phyloP scores from a whole-genome alignment of 1,140 invertebrate genomes.

The Drosophila tristis region DNA sequence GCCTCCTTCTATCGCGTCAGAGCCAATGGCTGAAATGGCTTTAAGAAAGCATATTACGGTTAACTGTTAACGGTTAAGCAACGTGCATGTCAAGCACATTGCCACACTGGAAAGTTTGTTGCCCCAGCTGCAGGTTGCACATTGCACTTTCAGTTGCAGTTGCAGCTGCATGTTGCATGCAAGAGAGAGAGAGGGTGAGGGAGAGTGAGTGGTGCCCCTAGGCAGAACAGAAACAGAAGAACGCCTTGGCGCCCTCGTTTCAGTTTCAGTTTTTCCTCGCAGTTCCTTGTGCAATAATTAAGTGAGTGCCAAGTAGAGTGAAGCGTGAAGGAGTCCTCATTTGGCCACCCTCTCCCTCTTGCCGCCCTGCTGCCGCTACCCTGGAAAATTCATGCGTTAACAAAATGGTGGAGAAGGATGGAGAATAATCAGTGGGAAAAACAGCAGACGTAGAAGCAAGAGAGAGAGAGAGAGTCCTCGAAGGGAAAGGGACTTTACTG shows the following conservation, averaged over 20 bases:
- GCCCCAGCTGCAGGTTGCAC: constrained; percentile 53
- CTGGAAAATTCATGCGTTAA: constrained; percentile 70
- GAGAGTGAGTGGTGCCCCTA: constrained; percentile 21
- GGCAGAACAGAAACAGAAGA: constrained; percentile 11
- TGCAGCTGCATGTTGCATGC: constrained; percentile 27
- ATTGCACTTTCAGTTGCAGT: constrained; percentile 35
- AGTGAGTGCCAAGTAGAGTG: constrained; percentile 79
- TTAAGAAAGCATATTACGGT: constrained; percentile 43
- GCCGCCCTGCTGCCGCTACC: constrained; percentile 19
- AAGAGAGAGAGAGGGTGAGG: too few relatives aligned
- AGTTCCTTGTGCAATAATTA: constrained; percentile 77
- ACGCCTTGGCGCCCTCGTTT: constrained; percentile 74
- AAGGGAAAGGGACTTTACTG: background rate
- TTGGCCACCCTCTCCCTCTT: constrained; percentile 42
- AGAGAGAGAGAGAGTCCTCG: background rate
- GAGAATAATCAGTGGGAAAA: constrained; percentile 5
- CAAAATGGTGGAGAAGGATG: constrained; percentile 39
- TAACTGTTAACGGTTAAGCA: constrained; percentile 45
- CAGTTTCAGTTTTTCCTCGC: constrained; percentile 22
- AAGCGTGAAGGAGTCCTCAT: constrained; percentile 70
- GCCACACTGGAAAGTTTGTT: constrained; percentile 74
- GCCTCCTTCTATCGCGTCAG: background rate
- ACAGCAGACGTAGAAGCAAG: background rate
- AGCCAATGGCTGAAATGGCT: constrained; percentile 65
- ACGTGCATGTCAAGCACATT: constrained; percentile 74